A percentile compares a stretch with the other conserved stretches of the same genome.
These are phyloP conservation scores for Anoplius nigerrimus DNA, from an alignment of 2,888 invertebrate genomes.

Conservation along the genomic window DNA sequence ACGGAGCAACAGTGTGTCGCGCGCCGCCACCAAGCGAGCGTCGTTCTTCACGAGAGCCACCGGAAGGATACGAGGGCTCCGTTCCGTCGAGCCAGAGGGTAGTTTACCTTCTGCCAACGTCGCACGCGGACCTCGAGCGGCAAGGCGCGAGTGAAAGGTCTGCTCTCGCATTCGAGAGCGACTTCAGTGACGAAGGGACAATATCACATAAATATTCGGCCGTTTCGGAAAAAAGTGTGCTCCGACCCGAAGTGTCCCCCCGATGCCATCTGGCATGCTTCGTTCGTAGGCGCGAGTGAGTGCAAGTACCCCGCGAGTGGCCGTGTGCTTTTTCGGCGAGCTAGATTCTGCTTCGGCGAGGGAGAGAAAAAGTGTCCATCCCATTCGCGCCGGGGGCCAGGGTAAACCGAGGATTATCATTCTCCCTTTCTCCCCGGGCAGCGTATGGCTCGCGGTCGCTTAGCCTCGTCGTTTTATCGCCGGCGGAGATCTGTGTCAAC, in stretches of 20 bases:
- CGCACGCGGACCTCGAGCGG: background rate
- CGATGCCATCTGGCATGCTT: too few species aligned
- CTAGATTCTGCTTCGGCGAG: too few species aligned
- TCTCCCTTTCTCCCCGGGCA: background rate
- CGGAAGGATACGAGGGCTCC: background rate
- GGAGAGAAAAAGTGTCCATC: too few species aligned
- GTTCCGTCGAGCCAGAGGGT: background rate
- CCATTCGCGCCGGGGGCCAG: background rate
- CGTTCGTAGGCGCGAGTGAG: too few species aligned
- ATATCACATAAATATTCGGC: too few species aligned
- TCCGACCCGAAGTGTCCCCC: too few species aligned
- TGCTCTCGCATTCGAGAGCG: background rate
- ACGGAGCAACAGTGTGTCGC: conserved; percentile 73
- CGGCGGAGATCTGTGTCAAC: conserved; percentile 21
- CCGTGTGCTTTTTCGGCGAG: too few species aligned
- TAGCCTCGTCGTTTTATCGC: conserved; percentile 9
- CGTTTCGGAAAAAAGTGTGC: too few species aligned
- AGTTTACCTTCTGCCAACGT: conserved; percentile 7
- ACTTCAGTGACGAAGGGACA: too few species aligned
- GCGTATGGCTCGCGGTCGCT: conserved; percentile 24
- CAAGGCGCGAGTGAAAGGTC: background rate
- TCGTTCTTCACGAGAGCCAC: conserved; percentile 38
- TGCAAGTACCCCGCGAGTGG: too few species aligned
- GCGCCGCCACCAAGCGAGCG: conserved; percentile 61
- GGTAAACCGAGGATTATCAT: background rate